Evolutionary conservation across 2,797 vertebrate species (phyloP), one percentile per base, ranked within the genome.

Genomic region (Poecilia wingei): DNA sequence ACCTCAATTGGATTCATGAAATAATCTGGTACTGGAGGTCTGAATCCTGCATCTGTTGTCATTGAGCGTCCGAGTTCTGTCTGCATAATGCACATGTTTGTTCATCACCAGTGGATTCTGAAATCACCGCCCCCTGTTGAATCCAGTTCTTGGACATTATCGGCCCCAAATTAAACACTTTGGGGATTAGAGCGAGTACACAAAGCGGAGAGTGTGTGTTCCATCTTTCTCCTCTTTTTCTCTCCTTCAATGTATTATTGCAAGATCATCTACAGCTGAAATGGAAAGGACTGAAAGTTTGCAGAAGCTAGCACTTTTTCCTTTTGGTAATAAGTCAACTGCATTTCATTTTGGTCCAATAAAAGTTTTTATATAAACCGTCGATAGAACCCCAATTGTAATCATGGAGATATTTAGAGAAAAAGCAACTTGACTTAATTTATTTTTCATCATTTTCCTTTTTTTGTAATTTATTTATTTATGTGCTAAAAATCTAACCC

Each of bases 281-380:
- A 93, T 93, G 93, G 91, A 90, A 80, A 91, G 85, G 81, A 89
- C 85, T 82, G 84, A 78, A 46, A 47, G 61, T 72, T 81, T 78
- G 47, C 81, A 79, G 41, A 85, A 82, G 49, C 61, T 79, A 81
- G 68, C 77, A 76, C 51, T 74, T 77, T 79, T 39, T 47, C 18
- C 68, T 79, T 79, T 79, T 80, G 86, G 77, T 64, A 33, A 39
- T 25, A 72, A 78, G 80, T 46, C 72, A 22, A 25, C 2, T 20
- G 20, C 6, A 74, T 79, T 82, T 87, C 61, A 78, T 68, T 36
- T 41, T 36, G 68, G 59, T 49, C 72, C 49, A 7, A 81, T 92
- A 84, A 79, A 64, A 41, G 66, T 73, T 53, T 43, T 71, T 9
- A 41, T 82, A 10, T 79, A 49, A 81, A 90, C 80, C 64, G 91